Conservation (phyloP, 2,113 vertebrate genomes). For the Synodontis membranacea region DNA sequence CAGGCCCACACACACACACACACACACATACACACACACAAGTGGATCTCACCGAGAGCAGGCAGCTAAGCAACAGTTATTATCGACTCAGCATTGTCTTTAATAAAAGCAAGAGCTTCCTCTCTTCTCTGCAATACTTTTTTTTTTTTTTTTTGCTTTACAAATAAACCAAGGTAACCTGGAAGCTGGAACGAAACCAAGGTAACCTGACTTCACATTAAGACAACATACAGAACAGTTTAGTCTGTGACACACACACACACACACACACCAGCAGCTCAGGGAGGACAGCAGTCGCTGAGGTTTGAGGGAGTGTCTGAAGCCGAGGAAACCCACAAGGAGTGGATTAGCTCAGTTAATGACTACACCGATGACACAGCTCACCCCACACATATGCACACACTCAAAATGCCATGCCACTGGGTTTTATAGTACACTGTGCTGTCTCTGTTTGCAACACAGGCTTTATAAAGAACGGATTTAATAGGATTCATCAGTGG, state of each 20-base stretch:
- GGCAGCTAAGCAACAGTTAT: slow-evolving; percentile 5
- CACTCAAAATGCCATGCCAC: neutral
- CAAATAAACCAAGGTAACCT: neutral
- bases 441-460: neutral
- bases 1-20: neutral
- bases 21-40: neutral
- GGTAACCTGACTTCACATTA: neutral
- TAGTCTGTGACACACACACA: neutral
- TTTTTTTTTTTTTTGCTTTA: neutral
- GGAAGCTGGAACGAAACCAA: no score
- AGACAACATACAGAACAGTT: neutral
- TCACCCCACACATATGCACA: slow-evolving; percentile 12
- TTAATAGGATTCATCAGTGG: neutral
- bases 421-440: neutral
- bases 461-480: neutral
- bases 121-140: neutral
- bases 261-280: neutral
- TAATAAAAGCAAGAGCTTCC: slow-evolving; percentile 11
- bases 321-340: slow-evolving; percentile 21
- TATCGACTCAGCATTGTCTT: slow-evolving; percentile 1
- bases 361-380: slow-evolving; percentile 1
- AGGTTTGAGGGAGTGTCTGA: neutral
- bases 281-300: neutral
- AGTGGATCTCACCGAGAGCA: neutral
- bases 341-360: slow-evolving; percentile 41